Percentiles rank a stretch among this genome's conserved stretches.
These are phyloP conservation scores for Andrena minutula DNA, from an alignment of 2,888 invertebrate species.

Conservation along the genomic window DNA sequence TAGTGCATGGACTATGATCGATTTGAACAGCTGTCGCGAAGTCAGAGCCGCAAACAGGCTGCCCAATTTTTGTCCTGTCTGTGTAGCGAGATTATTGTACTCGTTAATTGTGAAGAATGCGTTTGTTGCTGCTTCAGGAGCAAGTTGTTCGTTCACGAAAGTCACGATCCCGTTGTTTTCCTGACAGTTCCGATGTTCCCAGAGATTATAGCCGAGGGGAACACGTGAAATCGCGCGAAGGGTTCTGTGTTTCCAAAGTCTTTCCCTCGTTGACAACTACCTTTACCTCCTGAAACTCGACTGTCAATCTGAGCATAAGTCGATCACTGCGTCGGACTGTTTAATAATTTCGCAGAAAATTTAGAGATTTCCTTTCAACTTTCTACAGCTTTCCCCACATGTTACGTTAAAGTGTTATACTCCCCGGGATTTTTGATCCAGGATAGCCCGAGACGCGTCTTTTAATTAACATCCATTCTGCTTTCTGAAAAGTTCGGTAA, in stretches of 20 bases:
- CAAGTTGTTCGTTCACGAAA: slow-evolving; percentile 35
- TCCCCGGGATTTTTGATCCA: background rate
- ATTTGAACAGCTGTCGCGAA: slow-evolving; percentile 46
- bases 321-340: background rate
- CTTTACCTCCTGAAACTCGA: no score
- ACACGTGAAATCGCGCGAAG: background rate
- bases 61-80: slow-evolving; percentile 59
- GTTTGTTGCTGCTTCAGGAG: slow-evolving; percentile 64
- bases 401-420: background rate
- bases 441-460: background rate
- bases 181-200: background rate
- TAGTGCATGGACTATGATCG: slow-evolving; percentile 70
- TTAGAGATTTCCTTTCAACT: background rate
- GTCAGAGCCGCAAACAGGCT: slow-evolving; percentile 37
- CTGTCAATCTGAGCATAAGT: no score
- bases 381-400: background rate
- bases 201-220: background rate
- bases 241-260: background rate
- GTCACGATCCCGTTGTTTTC: slow-evolving; percentile 22
- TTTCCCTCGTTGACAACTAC: no score
- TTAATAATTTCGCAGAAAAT: background rate
- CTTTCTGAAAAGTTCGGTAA: background rate
- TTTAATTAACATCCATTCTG: background rate
- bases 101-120: slow-evolving; percentile 62
- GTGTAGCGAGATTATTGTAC: slow-evolving; percentile 66